Evolutionary conservation across 2,113 vertebrate species (phyloP), one percentile per base, ranked within the genome.

Genomic region (Silurus glanis): DNA sequence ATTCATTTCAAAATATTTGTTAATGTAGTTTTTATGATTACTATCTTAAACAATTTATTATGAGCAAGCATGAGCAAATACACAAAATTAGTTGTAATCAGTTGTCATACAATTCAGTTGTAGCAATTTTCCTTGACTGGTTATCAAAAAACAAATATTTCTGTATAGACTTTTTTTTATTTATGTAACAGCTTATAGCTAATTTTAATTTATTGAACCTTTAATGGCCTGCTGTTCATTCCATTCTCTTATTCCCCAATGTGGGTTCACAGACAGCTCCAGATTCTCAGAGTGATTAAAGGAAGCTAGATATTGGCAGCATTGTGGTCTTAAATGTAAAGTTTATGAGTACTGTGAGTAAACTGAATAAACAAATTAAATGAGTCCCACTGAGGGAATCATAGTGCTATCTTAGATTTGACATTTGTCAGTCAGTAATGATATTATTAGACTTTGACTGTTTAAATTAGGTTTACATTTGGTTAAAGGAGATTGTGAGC

Each of bases 301-400:
- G 91, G 86, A 94, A 94, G 94, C 94, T 91, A 92, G 94, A 89
- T 88, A 93, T 93, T 91, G 93, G 93, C 92, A 92, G 91, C 93
- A 95, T 94, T 93, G 88, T 91, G 89, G 85, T 91, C 92, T 89
- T 87, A 93, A 92, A 93, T 91, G 90, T 23, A 92, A 92, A 94
- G 90, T 90, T 92, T 92, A 94, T 93, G 91, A 93, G 91, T 83
- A 90, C 87, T 86, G 80, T 90, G 91, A 91, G 91, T 86, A 93
- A 88, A 85, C 86, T 72, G 25, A 89, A 90, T 53, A 74, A 85
- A 89, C 90, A 74, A 85, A 88, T 94, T 91, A 89, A 90, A 94
- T 91, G 92, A 89, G 88, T 92, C 85, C 81, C 88, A 64, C 88
- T 61, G 71, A 87, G 87, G 88, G 90, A 86, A 89, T 93, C 88